Evolutionary conservation across 2,113 vertebrate species (phyloP).

Genomic region (Anhinga anhinga): DNA sequence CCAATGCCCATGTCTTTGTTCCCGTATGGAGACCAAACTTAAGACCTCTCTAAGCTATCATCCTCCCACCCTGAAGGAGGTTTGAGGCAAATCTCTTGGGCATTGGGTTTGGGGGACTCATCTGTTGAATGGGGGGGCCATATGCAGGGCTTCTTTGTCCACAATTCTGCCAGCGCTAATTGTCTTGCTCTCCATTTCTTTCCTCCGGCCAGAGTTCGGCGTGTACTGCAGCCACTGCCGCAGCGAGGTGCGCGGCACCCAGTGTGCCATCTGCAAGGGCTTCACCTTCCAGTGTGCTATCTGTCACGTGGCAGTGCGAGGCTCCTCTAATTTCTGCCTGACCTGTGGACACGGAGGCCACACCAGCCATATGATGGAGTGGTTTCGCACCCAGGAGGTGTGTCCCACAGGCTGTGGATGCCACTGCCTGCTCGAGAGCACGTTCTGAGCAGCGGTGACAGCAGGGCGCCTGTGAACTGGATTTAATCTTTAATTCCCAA

Average conservation of each 20-base stretch:
- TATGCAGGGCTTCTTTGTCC: not conserved
- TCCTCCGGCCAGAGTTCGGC: slow-evolving; percentile 83
- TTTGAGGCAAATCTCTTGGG: not conserved
- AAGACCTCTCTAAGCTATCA: rapidly evolving
- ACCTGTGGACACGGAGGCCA: slow-evolving; percentile 95
- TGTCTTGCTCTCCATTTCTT: rapidly evolving
- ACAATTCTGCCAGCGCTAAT: rapidly evolving
- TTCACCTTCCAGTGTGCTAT: slow-evolving; percentile 97
- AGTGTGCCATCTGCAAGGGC: slow-evolving; percentile 93
- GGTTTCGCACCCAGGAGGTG: slow-evolving; percentile 94
- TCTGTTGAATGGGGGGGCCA: not conserved
- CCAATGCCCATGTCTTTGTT: rapidly evolving
- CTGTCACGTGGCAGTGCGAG: slow-evolving; percentile 94
- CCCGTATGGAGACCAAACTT: rapidly evolving
- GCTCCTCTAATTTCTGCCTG: slow-evolving; percentile 97
- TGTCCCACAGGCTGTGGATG: slow-evolving; percentile 96
- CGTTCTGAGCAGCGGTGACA: slow-evolving; percentile 76
- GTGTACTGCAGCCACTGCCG: slow-evolving; percentile 97
- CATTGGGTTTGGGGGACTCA: rapidly evolving
- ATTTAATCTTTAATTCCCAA: not conserved
- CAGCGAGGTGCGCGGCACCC: slow-evolving; percentile 89
- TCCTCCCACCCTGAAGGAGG: not conserved
- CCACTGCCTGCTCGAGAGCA: slow-evolving; percentile 93
- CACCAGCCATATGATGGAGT: slow-evolving; percentile 98
- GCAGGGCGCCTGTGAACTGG: not conserved